phyloP scores from a whole-genome alignment of 1,140 invertebrate genomes.

The Nasonia longicornis region DNA sequence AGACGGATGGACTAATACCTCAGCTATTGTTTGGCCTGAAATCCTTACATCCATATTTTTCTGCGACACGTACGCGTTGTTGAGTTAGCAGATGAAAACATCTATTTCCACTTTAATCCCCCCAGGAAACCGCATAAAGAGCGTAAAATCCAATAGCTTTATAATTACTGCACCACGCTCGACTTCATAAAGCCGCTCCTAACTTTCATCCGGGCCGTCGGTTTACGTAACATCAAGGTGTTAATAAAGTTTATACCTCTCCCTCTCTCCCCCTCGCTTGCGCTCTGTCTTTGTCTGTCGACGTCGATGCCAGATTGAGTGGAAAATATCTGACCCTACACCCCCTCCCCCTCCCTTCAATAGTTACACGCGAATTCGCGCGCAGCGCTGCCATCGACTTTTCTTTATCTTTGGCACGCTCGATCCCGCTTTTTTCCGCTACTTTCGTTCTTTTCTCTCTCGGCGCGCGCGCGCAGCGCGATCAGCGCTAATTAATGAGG shows the following conservation, averaged over 20 bases:
- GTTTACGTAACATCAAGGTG: conserved; percentile 2
- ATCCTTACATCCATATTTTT: neutral
- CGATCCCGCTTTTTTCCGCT: neutral
- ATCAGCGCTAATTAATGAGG: conserved; percentile 27
- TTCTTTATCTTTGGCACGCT: conserved; percentile 21
- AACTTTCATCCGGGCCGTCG: neutral
- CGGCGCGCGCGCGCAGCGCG: no score
- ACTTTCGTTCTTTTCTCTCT: neutral
- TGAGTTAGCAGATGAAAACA: no score
- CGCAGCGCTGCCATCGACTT: neutral
- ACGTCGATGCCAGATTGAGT: conserved; percentile 27
- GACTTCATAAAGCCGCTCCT: conserved; percentile 9
- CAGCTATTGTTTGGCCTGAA: no score
- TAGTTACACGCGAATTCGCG: neutral
- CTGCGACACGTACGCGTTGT: no score
- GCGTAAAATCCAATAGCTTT: neutral
- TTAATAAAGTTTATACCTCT: conserved; percentile 17
- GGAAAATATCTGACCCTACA: conserved; percentile 30
- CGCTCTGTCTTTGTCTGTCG: neutral
- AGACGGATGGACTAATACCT: neutral
- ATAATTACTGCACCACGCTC: neutral
- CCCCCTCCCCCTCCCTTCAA: neutral
- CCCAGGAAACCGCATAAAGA: neutral
- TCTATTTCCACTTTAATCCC: neutral
- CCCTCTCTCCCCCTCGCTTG: neutral